A percentile compares a stretch with the other conserved stretches of the same genome.
Evolutionary conservation across 2,797 vertebrate genomes (phyloP).

Genomic region (Glyptemys insculpta): DNA sequence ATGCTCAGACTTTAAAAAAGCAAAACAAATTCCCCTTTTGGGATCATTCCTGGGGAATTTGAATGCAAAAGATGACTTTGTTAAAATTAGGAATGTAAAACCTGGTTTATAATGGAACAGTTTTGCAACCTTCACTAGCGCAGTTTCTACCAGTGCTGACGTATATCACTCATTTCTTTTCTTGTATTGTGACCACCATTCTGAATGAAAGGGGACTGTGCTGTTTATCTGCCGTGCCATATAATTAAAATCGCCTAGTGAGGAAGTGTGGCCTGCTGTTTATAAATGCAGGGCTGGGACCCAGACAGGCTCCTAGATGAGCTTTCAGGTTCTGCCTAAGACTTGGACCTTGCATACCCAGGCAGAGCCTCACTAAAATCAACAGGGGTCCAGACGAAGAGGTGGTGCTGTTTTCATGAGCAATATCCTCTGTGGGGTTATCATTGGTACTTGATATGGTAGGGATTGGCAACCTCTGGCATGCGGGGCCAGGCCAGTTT

Average conservation of each 20-base stretch:
- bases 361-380: not conserved
- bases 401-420: not conserved
- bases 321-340: not conserved
- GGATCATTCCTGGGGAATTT: not conserved
- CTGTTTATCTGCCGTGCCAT: not conserved
- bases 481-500: too few relatives aligned
- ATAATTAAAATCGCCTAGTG: constrained; percentile 3
- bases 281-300: not conserved
- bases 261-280: not conserved
- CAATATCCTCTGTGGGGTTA: not conserved
- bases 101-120: not conserved
- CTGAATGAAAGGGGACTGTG: not conserved
- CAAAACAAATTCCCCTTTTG: not conserved
- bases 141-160: not conserved
- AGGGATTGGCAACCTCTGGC: too few relatives aligned
- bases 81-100: not conserved
- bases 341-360: not conserved
- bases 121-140: not conserved
- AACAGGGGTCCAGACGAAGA: not conserved
- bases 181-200: not conserved
- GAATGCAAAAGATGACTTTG: not conserved
- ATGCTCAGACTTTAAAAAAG: not conserved
- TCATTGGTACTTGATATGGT: too few relatives aligned
- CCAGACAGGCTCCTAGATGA: not conserved
- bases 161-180: rapidly evolving